Base-by-base conservation (phyloP, 2,113 vertebrate genomes). In the Varanus salvator region DNA sequence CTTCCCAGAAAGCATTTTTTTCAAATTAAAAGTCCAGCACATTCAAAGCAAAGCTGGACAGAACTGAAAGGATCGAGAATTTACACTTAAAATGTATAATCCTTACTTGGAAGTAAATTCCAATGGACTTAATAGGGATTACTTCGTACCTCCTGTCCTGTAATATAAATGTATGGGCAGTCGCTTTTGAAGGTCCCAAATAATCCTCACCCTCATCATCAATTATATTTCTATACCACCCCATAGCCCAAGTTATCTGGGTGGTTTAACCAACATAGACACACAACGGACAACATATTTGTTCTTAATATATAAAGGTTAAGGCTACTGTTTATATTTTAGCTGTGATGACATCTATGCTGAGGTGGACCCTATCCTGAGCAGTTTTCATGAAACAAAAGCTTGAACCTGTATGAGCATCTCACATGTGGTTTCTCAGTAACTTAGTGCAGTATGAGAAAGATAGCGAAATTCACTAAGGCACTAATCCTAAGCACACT, bases 231-330 rank as follows among this genome's bases (percentile, higher is more conserved):
- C 38, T 44, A 44, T 44, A 44, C 38, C 38, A 44, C 38, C 38
- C 38, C 38, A 44, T 44, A 44, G 38, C 38, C 38, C 38, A 44
- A 44, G 38, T 44, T 44, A 44, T 44, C 38, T 44, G 38, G 38
- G 38, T 44, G 38, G 38, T 44, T 44, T 44, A 44, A 44, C 38
- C 84, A 93, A 94, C 93, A 93, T 89, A 68, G 89, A 92, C 92
- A 92, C 91, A 68, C 31, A 91, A 75, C 90, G 93, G 94, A 92
- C 93, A 94, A 93, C 80, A 87, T 93, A 91, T 90, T 93, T 93
- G 93, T 91, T 89, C 92, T 94, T 94, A 95, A 94, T 69, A 88
- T 91, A 78, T 85, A 91, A 91, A 90, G 87, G 91, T 75, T 89
- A 92, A 91, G 83, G 87, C 9, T 86, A 0, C 83, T 90, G 92